Evolutionary conservation across 2,888 invertebrate genomes (phyloP), one percentile per base, ranked within the genome.

Genomic region (Chironomus tentans): DNA sequence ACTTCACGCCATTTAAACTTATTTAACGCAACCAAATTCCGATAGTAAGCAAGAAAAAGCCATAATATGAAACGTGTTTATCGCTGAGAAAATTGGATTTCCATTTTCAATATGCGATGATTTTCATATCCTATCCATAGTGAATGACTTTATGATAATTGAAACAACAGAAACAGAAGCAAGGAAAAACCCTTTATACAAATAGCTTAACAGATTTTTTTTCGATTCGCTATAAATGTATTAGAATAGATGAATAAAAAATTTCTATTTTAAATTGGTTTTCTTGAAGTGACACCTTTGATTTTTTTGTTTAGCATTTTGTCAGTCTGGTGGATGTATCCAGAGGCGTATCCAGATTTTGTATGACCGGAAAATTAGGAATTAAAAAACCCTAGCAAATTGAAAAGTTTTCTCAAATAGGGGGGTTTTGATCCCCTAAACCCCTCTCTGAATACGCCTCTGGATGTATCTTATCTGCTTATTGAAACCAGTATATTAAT

Each of bases 11-110:
- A 56, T n/a, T 15, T 18, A 56, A 15, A 24, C 24, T 24, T 24
- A 24, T 2, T 24, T 4, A 24, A 15, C 56, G 56, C 56, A 56
- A n/a, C 4, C 56, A 18, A 56, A 18, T 56, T 50, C 50, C n/a
- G 7, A 56, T 38, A 38, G 10, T 38, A 38, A 38, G 38, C 18
- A 18, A 6, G 15, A 7, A 56, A 18, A 6, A 56, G 56, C 18
- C 18, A 56, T 56, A 56, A 56, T 72, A 61, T 62, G 28, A 72
- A 56, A 74, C 74, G 74, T 74, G 74, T 74, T 74, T 74, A 74
- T 74, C 74, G 74, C 18, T 47, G 65, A 15, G 68, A 65, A 74
- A 68, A 74, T 74, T 74, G 74, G 74, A 74, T 74, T 74, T 68
- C 7, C 71, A 71, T 61, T 62, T 68, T 68, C 56, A 56, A 56